Evolutionary conservation across 1,140 invertebrate genomes (phyloP), one percentile per base, ranked within the genome.

Genomic region (Holotrichia oblita): DNA sequence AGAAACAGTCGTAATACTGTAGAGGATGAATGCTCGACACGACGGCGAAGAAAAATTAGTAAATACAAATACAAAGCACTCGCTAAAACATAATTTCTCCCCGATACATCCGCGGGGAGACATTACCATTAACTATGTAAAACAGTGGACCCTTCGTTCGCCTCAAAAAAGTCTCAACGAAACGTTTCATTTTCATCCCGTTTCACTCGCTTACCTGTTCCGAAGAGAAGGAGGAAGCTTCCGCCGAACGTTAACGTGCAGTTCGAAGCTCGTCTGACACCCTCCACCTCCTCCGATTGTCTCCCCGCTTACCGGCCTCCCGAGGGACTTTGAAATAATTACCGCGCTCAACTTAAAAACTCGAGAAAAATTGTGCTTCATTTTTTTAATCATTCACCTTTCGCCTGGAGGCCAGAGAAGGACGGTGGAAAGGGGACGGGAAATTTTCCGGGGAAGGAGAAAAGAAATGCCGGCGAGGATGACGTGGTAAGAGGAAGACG

Each of bases 321-420:
- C 80, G n/a, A 42, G 83, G 82, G 82, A 82, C 80, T 78, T 82
- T 78, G 82, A 83, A 84, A 84, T 84, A 84, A 84, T 84, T 84
- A 84, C 82, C 81, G 78, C 80, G 83, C 83, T 83, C 82, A 83
- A 83, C 80, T 83, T 83, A 84, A 83, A 73, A 82, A 84, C 82
- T 84, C 82, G 83, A 84, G 83, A 84, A 84, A 84, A 84, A 84
- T 83, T 83, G 83, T 81, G 80, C 81, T 80, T 82, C 83, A 84
- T 84, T 84, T 84, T 84, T 83, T 83, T 84, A 82, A 84, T 84
- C 83, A 83, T 84, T 84, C 83, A 84, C 83, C 83, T 84, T 84
- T 84, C 81, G 78, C 61, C n/a, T n/a, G 61, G 17, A 9, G 24
- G 61, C n/a, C 24, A 22, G 61, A 22, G 22, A 20, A 8, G 61